phyloP scores from a whole-genome alignment of 30 jellyfish, hydroid and myxozoan species.

The Cassiopea xamachana region DNA sequence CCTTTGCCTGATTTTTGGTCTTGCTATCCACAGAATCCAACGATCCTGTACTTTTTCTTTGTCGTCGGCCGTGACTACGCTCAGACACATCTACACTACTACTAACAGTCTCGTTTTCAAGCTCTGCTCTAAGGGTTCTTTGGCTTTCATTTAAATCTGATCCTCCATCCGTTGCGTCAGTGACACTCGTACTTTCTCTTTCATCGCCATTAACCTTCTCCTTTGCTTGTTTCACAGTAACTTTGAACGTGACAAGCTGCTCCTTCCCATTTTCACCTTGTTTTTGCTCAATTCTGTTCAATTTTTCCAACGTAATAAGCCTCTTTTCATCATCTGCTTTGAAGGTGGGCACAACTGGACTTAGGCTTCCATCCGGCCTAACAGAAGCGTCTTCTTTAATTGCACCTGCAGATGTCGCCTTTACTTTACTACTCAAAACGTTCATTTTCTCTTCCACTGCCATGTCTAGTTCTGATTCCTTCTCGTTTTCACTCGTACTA shows the following conservation, averaged over 20 bases:
- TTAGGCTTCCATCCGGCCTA: slow-evolving; percentile 1
- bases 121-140: not conserved
- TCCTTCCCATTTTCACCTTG: not conserved
- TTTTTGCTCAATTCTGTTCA: not conserved
- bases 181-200: not conserved
- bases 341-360: not conserved
- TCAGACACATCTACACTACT: not conserved
- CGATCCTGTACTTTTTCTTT: slow-evolving; percentile 1
- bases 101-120: not conserved
- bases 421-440: not conserved
- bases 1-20: not conserved
- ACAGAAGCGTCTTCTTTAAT: not conserved
- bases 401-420: not conserved
- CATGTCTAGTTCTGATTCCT: not conserved
- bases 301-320: slow-evolving; percentile 8
- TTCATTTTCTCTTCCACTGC: not conserved
- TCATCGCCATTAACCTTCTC: not conserved
- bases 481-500: not conserved
- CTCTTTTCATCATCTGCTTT: slow-evolving; percentile 8
- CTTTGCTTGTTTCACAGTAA: slow-evolving; percentile 37
- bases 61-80: not conserved
- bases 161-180: not conserved
- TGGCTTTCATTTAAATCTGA: not conserved
- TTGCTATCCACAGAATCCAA: not conserved
- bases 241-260: slow-evolving; percentile 51